Evolutionary conservation across 2,797 vertebrate species (phyloP).

Genomic region (Taenioides sp.): DNA sequence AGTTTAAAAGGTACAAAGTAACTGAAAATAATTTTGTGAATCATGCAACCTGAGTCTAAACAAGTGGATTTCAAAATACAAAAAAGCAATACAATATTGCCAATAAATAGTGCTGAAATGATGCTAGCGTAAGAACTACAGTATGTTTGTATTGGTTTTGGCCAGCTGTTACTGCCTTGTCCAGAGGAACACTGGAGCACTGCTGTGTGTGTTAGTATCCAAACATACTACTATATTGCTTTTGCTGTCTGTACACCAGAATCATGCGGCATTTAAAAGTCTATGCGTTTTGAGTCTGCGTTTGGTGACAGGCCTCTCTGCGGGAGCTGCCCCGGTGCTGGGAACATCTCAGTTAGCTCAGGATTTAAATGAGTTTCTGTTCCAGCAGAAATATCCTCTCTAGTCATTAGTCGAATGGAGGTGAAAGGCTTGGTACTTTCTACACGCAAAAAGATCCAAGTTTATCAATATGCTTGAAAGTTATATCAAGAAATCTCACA

Average conservation of each 20-base stretch:
- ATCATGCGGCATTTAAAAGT: constrained; percentile 19
- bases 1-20: no score
- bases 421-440: constrained; percentile 9
- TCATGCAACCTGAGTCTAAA: not conserved
- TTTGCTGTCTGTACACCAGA: constrained; percentile 3
- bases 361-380: constrained; percentile 2
- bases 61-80: not conserved
- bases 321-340: not conserved
- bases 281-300: constrained; percentile 16
- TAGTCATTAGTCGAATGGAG: constrained; percentile 16
- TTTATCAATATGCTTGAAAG: constrained; percentile 25
- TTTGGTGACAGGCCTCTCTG: constrained; percentile 15
- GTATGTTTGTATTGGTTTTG: not conserved
- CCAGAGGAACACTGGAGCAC: constrained; percentile 5
- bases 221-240: constrained; percentile 18
- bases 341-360: constrained; percentile 14
- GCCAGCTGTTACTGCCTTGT: constrained; percentile 20
- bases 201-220: constrained; percentile 16
- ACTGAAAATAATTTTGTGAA: no score
- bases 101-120: not conserved
- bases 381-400: constrained; percentile 4
- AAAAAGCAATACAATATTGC: not conserved
- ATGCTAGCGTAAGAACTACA: not conserved
- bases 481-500: not conserved
- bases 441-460: constrained; percentile 19